Evolutionary conservation across 1,140 invertebrate species (phyloP).

Genomic region (Megalopta genalis): DNA sequence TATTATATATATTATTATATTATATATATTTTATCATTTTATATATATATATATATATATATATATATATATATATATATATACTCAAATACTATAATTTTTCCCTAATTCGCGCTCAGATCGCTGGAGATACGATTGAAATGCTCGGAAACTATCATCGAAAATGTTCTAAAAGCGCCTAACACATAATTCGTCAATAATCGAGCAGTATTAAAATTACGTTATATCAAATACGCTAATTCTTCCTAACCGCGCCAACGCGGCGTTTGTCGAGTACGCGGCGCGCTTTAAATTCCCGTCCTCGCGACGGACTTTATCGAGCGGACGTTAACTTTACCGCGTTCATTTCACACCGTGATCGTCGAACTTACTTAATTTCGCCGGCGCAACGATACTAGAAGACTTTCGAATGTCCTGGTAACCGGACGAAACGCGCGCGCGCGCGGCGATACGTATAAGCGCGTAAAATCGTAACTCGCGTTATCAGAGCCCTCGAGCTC

Average conservation of each 20-base stretch:
- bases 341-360: background rate
- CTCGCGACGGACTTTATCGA: no score
- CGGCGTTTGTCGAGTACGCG: background rate
- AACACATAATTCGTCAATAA: no score
- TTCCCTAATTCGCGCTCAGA: no score
- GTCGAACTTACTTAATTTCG: background rate
- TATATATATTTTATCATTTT: no score
- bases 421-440: background rate
- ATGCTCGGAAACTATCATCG: no score
- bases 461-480: background rate
- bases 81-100: no score
- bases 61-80: no score
- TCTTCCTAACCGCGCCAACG: background rate
- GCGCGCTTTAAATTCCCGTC: background rate
- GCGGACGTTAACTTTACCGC: background rate
- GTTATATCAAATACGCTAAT: background rate
- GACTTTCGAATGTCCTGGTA: background rate
- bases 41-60: no score
- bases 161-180: no score
- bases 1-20: no score
- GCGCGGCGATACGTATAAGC: background rate
- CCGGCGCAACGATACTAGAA: background rate
- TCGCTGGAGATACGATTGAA: no score
- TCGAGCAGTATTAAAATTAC: no score
- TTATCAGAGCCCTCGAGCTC: background rate